Evolutionary conservation across 2,888 invertebrate genomes (phyloP).

Genomic region (Coleophora flavipennella): DNA sequence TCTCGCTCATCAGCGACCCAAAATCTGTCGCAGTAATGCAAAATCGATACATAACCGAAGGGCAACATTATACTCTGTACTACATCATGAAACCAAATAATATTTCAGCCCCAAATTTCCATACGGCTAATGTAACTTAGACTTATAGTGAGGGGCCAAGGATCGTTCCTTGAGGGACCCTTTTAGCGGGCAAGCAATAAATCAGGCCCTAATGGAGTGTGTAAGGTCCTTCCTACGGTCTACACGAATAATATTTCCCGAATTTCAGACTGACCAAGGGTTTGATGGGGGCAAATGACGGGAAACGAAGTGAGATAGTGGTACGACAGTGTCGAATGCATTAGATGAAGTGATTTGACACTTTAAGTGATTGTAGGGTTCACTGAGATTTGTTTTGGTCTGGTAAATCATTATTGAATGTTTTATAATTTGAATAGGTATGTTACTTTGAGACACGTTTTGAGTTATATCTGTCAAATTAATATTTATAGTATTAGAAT

Average conservation of each 20-base stretch:
- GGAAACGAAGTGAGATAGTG: constrained; percentile 33
- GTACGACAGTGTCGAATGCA: constrained; percentile 33
- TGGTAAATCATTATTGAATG: no score
- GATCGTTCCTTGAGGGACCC: constrained; percentile 58
- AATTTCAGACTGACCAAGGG: constrained; percentile 46
- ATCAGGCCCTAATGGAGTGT: constrained; percentile 65
- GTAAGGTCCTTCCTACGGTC: constrained; percentile 40
- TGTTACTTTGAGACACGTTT: no score
- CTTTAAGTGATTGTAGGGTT: neutral
- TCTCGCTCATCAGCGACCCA: neutral
- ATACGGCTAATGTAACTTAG: constrained; percentile 60
- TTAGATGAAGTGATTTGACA: constrained; percentile 27
- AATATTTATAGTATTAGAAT: no score
- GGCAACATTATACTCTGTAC: constrained; percentile 26
- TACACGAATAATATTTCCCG: constrained; percentile 51
- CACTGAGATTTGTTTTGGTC: no score
- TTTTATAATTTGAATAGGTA: no score
- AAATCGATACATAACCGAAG: constrained; percentile 28
- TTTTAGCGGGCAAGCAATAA: constrained; percentile 61
- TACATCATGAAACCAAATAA: constrained; percentile 48
- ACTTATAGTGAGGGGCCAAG: constrained; percentile 49
- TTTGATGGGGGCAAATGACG: constrained; percentile 29
- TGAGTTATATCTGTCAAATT: no score
- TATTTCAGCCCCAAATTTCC: constrained; percentile 51
- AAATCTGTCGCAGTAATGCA: neutral